Evolutionary conservation across 1,140 invertebrate genomes (phyloP), one percentile per base, ranked within the genome.

Genomic region (Laodelphax striatellus): DNA sequence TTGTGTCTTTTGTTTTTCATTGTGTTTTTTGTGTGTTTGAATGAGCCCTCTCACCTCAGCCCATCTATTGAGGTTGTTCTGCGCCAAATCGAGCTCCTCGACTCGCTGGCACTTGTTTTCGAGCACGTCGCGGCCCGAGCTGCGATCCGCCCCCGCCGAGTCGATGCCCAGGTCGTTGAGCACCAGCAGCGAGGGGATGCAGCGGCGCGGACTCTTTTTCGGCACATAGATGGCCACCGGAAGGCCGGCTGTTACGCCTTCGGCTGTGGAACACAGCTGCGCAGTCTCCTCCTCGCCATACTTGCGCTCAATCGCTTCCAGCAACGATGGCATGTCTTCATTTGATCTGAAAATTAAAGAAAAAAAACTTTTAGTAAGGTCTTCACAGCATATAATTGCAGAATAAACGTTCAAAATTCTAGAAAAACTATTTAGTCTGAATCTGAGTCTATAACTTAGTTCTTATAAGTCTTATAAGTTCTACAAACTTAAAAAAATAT

Each of bases 91-190:
- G 50, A 96, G 77, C 75, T 95, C 92, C 65, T 88, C 83, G 2
- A 95, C 92, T 63, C 85, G 82, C 44, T 83, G 81, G 71, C 92
- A 95, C 72, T 92, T 89, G 60, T 84, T 83, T 34, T 83, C 80
- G 21, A 95, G 75, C 21, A 76, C 74, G 55, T 84, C 82, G 41
- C 82, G 78, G 17, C 85, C 83, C 28, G 4, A 4, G 9, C 28
- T 31, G 9, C 34, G 34, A 13, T 13, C 34, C 68, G 88, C 86
- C n/a, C 92, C 92, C 46, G 88, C 89, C 62, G 82, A 85, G 62
- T 89, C 84, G 62, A 94, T 93, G 70, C 90, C 86, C 72, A 88
- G 91, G 69, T 91, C 88, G 67, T 92, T 91, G n/a, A 94, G 77
- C 44, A 92, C 89, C 55, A 94, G 74, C n/a, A 91, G 75, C 0